Conservation (phyloP, 2,797 vertebrate genomes). For the Bradypus variegatus region DNA sequence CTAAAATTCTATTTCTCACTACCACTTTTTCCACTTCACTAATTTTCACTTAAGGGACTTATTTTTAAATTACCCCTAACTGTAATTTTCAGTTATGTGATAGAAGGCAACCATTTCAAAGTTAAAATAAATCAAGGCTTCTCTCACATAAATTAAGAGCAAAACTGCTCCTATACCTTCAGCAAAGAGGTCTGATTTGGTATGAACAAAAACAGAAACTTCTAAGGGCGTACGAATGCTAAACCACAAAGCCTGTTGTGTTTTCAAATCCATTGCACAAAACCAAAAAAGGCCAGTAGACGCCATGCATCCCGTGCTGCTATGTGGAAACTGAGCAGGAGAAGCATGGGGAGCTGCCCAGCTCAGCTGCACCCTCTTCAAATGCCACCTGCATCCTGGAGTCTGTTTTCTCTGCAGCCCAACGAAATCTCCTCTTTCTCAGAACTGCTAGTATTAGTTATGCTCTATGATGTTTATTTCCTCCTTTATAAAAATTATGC, state of each 20-base stretch:
- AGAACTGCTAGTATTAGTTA: neutral
- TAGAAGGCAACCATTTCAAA: neutral
- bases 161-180: neutral
- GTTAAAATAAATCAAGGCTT: neutral
- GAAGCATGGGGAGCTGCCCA: accelerated
- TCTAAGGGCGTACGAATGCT: neutral
- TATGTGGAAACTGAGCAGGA: accelerated
- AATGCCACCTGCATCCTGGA: neutral
- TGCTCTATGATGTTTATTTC: neutral
- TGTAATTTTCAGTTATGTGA: neutral
- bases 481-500: neutral
- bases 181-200: neutral
- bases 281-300: neutral
- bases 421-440: neutral
- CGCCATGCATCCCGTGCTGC: accelerated
- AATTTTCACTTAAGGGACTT: neutral
- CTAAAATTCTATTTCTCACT: neutral
- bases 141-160: neutral
- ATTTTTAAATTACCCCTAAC: neutral
- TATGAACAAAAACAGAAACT: neutral
- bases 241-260: neutral
- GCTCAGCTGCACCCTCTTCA: neutral
- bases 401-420: neutral
- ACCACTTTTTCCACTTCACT: neutral
- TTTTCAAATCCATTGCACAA: neutral